A percentile compares a stretch with the other conserved stretches of the same genome.
Conservation (phyloP, 2,113 vertebrate species). For the Onychostruthus taczanowskii region DNA sequence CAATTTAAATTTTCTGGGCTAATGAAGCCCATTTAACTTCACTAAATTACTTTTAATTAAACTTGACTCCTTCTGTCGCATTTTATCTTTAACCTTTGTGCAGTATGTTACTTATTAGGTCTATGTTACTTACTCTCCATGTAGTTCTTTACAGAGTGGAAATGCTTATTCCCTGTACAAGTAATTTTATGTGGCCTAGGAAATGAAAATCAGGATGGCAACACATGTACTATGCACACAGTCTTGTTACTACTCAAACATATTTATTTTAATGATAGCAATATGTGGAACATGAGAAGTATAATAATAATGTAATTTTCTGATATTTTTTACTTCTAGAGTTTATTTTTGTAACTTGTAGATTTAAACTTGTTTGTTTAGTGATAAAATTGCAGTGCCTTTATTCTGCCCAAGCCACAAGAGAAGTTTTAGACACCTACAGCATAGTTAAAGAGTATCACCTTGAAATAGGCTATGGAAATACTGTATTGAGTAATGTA, state of each 20-base stretch:
- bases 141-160: background rate
- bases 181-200: background rate
- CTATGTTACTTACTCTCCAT: background rate
- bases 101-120: background rate
- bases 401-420: background rate
- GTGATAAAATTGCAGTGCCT: background rate
- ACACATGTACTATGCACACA: background rate
- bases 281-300: background rate
- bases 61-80: rapidly evolving
- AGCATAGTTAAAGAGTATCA: background rate
- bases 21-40: background rate
- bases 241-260: background rate
- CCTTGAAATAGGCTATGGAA: background rate
- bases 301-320: background rate
- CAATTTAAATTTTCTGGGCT: background rate
- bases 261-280: background rate
- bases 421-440: background rate
- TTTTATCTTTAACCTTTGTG: background rate
- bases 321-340: background rate
- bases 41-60: background rate
- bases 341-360: background rate
- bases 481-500: background rate
- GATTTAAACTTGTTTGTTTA: background rate
- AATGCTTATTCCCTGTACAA: background rate
- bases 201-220: background rate